Conservation (phyloP, 2,888 invertebrate genomes). For the Hipparchia semele region DNA sequence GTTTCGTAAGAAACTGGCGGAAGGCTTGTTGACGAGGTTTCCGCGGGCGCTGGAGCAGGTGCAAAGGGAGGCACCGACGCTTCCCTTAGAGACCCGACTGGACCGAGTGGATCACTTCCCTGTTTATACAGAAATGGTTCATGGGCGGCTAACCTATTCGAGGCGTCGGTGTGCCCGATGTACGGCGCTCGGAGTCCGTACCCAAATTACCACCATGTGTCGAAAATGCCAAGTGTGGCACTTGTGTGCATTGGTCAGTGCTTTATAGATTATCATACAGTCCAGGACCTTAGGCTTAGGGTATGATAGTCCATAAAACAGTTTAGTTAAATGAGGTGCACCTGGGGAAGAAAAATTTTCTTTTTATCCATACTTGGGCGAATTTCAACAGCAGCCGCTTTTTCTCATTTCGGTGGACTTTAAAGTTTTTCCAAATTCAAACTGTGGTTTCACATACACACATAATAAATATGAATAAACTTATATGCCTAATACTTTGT, state of each 20-base stretch:
- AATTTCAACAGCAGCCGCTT: too few species aligned
- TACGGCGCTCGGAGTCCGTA: background rate
- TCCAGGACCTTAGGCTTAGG: too few species aligned
- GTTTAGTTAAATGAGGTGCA: too few species aligned
- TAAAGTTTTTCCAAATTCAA: too few species aligned
- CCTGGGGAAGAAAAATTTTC: too few species aligned
- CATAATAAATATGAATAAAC: too few species aligned
- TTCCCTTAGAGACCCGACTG: background rate
- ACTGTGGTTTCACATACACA: too few species aligned
- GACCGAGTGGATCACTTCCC: background rate
- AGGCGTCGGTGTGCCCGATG: background rate
- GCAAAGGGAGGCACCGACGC: background rate
- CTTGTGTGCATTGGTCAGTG: background rate
- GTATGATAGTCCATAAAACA: too few species aligned
- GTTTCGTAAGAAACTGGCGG: too few species aligned
- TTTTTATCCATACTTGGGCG: too few species aligned
- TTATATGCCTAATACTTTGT: too few species aligned
- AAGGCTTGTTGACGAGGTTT: background rate
- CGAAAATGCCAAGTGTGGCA: background rate
- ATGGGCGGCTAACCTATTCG: background rate
- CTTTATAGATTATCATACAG: background rate
- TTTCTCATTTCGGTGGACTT: too few species aligned
- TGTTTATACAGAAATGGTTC: background rate
- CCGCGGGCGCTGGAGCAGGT: background rate
- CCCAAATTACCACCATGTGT: constrained; percentile 1